Base-by-base conservation (phyloP, 1,140 invertebrate species). In the Ctenoplectra terminalis region DNA sequence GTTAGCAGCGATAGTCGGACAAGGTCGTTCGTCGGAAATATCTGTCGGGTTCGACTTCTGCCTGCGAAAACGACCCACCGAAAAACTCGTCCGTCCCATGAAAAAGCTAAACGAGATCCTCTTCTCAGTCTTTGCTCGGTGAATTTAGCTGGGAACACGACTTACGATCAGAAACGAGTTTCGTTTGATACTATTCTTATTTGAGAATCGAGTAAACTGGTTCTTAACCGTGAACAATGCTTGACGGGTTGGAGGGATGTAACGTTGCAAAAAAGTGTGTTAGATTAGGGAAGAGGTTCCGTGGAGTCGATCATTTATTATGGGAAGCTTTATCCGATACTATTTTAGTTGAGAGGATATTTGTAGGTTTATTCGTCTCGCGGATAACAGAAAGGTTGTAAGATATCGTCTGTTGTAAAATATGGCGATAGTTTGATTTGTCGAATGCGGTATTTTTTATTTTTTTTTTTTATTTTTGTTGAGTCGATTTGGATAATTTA, bases 1-100 rank as follows among this genome's bases (percentile, higher is more conserved):
- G 52, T 40, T 58, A 37, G n/a, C 8, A 23, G 26, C 70, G 37
- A 72, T 43, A 40, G 52, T 56, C 52, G 52, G 70, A 17, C 70
- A 56, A 72, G 70, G 52, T 40, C 70, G 70, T 40, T 23, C 20
- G 70, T 52, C 70, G 70, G 70, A 56, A 56, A 56, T 72, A 72
- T 40, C 52, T 23, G 34, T 58, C 34, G 17, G n/a, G 70, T 43
- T 72, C 50, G 9, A 72, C n/a, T 72, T 40, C 1, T 20, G 9
- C 11, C 70, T 13, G 70, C 15, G 52, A 31, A 43, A 56, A 40
- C 17, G 69, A 56, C 34, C 50, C 48, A 7, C 20, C 37, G 13
- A 58, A 43, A 72, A 56, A 56, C 70, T 40, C 17, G 70, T 40
- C n/a, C 34, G 50, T 23, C 15, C 2, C 2, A 0, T 17, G 29